Evolutionary conservation across 23 tunicate genomes (phyloP).

Genomic region (Styela plicata): DNA sequence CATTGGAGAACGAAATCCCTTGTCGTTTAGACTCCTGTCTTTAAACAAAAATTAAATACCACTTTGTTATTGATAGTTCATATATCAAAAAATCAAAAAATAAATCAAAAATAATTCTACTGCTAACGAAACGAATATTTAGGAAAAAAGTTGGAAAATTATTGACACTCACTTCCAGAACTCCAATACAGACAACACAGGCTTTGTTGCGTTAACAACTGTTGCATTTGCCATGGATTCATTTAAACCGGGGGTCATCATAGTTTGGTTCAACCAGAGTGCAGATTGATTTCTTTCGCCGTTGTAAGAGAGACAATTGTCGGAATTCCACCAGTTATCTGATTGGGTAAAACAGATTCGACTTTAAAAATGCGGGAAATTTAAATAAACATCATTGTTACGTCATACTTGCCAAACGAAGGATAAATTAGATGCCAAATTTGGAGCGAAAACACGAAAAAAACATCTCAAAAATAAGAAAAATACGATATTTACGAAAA

Average conservation of each 20-base stretch:
- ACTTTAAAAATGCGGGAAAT: slow-evolving; percentile 20
- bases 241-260: background rate
- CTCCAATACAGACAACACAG: slow-evolving; percentile 48
- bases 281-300: background rate
- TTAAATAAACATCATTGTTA: background rate
- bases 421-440: too few species aligned
- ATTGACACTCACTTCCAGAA: slow-evolving; percentile 64
- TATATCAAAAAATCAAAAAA: too few species aligned
- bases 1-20: too few species aligned
- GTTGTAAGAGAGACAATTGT: slow-evolving; percentile 37
- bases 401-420: background rate
- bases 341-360: slow-evolving; percentile 6
- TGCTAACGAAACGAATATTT: too few species aligned
- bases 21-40: too few species aligned
- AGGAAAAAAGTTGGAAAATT: background rate
- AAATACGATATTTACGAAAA: too few species aligned
- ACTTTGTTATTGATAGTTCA: too few species aligned
- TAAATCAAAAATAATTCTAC: too few species aligned
- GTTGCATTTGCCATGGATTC: background rate
- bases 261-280: background rate
- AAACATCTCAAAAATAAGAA: too few species aligned
- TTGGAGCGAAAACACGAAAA: too few species aligned
- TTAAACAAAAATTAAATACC: too few species aligned
- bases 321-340: slow-evolving; percentile 86
- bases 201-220: background rate